Evolutionary conservation across 2,888 invertebrate genomes (phyloP).

Genomic region (Incurvaria masculella): DNA sequence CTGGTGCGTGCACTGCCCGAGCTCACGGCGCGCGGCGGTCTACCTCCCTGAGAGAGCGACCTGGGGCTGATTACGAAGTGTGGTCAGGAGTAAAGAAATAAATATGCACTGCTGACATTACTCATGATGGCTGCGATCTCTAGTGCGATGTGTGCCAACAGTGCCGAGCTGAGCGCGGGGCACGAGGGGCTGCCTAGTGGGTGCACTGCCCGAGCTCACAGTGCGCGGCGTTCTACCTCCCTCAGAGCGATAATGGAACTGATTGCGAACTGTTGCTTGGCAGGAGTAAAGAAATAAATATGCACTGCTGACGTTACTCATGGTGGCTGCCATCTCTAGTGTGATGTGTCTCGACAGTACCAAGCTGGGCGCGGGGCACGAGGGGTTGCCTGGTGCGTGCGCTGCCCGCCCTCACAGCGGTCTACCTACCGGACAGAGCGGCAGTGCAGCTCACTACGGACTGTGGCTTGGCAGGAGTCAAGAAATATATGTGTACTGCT

Average conservation of each 20-base stretch:
- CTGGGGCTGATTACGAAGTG: too few species aligned
- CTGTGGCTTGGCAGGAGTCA: conserved; percentile 70
- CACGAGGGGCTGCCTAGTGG: conserved; percentile 65
- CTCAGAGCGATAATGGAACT: conserved; percentile 50
- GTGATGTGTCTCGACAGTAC: conserved; percentile 52
- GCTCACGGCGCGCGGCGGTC: conserved; percentile 61
- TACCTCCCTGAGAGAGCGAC: conserved; percentile 75
- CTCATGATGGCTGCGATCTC: too few species aligned
- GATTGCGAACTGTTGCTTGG: too few species aligned
- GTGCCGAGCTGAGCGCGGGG: conserved; percentile 74
- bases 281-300: too few species aligned
- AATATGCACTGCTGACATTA: too few species aligned
- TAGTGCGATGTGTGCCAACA: conserved; percentile 29
- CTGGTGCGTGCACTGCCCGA: conserved; percentile 70
- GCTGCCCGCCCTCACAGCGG: conserved; percentile 68
- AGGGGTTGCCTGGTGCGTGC: conserved; percentile 70
- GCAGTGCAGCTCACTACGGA: conserved; percentile 73
- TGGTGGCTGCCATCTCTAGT: too few species aligned
- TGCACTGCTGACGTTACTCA: too few species aligned
- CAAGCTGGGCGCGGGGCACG: conserved; percentile 67
- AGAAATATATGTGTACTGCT: conserved; percentile 70
- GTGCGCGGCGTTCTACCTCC: conserved; percentile 70
- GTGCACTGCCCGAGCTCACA: conserved; percentile 71
- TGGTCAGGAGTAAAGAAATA: too few species aligned
- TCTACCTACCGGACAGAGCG: conserved; percentile 74